Base-by-base conservation (phyloP, 2,888 invertebrate species). In the Hydrotaea diabolus region DNA sequence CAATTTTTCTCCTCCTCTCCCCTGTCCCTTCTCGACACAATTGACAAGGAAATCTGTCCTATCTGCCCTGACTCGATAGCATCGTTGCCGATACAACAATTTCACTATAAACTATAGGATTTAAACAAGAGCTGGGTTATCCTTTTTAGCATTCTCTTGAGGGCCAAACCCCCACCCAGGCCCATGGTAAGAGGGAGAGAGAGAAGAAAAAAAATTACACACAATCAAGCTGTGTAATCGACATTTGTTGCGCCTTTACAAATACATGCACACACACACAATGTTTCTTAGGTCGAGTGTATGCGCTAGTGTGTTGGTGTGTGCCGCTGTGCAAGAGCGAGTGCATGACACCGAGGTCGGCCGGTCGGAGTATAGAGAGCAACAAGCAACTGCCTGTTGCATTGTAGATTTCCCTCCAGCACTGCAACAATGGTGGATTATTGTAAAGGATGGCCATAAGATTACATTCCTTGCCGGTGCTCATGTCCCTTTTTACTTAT, bases 211-310 rank as follows among this genome's bases (percentile, higher is more conserved):
- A 72, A 64, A 59, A 73, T 82, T 64, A 69, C 78, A 79, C 49
- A 69, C 49, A 62, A 79, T 81, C 79, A 79, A 80, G 77, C 64
- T 79, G 43, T 82, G 80, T 77, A 80, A 82, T 77, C 76, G 77
- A 77, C 82, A 82, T 82, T 74, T 77, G 79, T 77, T 80, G 85
- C 77, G 80, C 71, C 77, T 82, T 74, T 55, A 21, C n/a, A n/a
- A n/a, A n/a, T n/a, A n/a, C n/a, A n/a, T n/a, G n/a, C n/a, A n/a
- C 74, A 77, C 66, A 73, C 31, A 72, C 9, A 71, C 21, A 39
- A 64, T 36, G 1, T 53, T n/a, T 7, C 64, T n/a, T 7, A 64
- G 57, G 57, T 36, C 49, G 39, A 19, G 57, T 55, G 36, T 15
- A 17, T 17, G 21, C 36, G 55, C 17, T 36, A n/a, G 7, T 15